Evolutionary conservation across 2,113 vertebrate species (phyloP), one percentile per base, ranked within the genome.

Genomic region (Phyllostomus hastatus): DNA sequence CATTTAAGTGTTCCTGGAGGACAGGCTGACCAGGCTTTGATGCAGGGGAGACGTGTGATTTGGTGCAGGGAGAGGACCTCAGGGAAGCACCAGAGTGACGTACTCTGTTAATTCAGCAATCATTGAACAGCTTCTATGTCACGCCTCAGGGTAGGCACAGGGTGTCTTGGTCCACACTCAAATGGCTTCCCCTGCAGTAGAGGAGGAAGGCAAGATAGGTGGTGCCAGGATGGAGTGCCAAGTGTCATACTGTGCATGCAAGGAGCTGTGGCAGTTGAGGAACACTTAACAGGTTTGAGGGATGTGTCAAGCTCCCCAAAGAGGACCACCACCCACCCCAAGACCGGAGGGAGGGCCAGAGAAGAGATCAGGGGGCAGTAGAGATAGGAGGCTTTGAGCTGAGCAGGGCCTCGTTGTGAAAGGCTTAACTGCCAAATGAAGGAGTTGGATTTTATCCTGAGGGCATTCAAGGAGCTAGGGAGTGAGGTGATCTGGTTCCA

Each of bases 71-170:
- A 75, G 64, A 54, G 41, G 54, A 15, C 43, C n/a, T n/a, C 0
- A 1, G 72, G 64, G 59, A 88, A 82, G 61, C 73, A 16, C 31
- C 69, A 61, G 41, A n/a, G 26, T 28, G 75, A 67, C 2, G 2
- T 24, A 38, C 12, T 54, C 8, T 35, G 59, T 50, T 52, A 28
- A 79, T 79, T 41, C 79, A 80, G 81, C 81, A 24, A n/a, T 85
- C 82, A 31, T 0, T 5, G n/a, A 92, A 84, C 26, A 28, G 61
- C 75, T 91, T 96, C 61, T 89, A 2, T 97, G 72, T 78, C 72
- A 97, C 95, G 78, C 78, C 52, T 91, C 93, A 41, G 88, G 73
- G 61, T 72, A 79, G 78, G 54, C 91, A 86, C 72, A 67, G 43
- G 88, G 89, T 78, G 82, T 48, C 78, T 57, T 33, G 0, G 38